Percentiles rank a stretch among this genome's conserved stretches.
Conservation (phyloP, 2,113 vertebrate species). For the Peromyscus maniculatus region DNA sequence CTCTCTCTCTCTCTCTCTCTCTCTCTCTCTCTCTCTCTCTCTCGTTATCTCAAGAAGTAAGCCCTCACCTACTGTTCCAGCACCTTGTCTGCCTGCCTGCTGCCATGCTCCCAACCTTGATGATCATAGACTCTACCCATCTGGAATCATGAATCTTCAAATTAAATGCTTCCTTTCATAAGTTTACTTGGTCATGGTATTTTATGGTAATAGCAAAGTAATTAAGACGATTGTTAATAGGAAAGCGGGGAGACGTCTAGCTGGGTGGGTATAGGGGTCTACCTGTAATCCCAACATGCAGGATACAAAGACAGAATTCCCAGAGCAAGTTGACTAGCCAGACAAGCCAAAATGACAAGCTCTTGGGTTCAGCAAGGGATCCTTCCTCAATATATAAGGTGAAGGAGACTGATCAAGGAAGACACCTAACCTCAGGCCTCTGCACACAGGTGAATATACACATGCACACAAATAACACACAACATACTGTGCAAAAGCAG, state of each 20-base stretch:
- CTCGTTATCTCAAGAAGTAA: neutral
- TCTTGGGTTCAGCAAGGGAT: neutral
- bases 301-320: neutral
- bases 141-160: neutral
- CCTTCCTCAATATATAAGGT: neutral
- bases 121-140: neutral
- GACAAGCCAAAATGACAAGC: neutral
- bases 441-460: neutral
- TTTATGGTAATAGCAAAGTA: neutral
- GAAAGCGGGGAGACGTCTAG: neutral
- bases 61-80: neutral
- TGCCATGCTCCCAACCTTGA: neutral
- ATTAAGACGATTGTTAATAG: neutral
- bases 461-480: neutral
- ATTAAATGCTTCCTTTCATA: neutral
- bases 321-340: neutral
- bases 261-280: neutral
- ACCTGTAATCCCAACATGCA: neutral
- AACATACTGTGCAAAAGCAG: neutral
- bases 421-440: no score
- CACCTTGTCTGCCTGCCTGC: neutral
- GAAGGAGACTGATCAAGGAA: neutral
- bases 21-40: neutral
- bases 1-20: neutral
- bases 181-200: neutral